Conservation (phyloP, 2,113 vertebrate genomes). For the Petrocephalus zakoni region DNA sequence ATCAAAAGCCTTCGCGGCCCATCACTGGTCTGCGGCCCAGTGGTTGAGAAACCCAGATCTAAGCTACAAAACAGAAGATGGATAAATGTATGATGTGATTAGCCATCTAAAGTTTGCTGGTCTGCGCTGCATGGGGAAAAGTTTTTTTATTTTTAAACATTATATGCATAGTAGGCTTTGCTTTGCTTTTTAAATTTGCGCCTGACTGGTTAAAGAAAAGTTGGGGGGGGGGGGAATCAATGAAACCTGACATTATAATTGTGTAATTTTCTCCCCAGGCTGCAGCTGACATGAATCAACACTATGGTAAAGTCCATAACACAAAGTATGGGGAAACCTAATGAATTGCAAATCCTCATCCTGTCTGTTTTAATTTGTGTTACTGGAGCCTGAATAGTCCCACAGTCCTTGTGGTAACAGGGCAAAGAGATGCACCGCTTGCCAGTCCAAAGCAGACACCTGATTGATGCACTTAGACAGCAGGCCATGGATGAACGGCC, state of each 20-base stretch:
- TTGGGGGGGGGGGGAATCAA: not conserved
- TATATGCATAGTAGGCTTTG: not conserved
- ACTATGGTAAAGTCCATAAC: conserved; percentile 16
- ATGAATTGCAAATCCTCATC: conserved; percentile 20
- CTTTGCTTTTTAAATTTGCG: not conserved
- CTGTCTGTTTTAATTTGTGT: conserved; percentile 2
- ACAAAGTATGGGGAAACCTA: not conserved
- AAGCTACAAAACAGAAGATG: not conserved
- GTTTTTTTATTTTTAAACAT: not conserved
- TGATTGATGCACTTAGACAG: not conserved
- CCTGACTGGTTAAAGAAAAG: conserved; percentile 2
- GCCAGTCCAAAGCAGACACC: not conserved
- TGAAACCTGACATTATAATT: conserved; percentile 17
- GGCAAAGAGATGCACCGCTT: not conserved
- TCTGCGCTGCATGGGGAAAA: not conserved
- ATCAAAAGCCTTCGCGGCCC: no score
- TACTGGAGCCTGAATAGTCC: not conserved
- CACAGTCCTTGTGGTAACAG: conserved; percentile 4
- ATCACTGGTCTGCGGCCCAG: no score
- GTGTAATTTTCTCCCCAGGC: conserved; percentile 9
- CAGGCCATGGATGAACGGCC: not conserved
- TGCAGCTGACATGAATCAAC: conserved; percentile 8
- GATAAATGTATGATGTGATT: not conserved
- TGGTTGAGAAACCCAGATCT: no score
- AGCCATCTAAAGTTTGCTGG: not conserved